Evolutionary conservation across 2,888 invertebrate species (phyloP).

Genomic region (Lamellibrachia columna): DNA sequence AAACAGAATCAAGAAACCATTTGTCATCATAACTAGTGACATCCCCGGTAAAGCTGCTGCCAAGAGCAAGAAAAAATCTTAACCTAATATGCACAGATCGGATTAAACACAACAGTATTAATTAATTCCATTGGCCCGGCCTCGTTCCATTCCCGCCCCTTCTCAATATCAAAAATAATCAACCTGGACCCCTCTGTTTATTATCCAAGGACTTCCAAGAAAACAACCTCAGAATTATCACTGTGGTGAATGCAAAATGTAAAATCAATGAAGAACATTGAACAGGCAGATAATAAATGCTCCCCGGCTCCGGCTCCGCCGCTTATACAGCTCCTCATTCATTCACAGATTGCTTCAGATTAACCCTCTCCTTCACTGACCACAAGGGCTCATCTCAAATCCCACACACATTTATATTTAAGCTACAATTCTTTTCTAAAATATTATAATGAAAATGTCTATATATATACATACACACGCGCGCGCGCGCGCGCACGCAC

Average conservation of each 20-base stretch:
- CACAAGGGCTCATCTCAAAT: neutral
- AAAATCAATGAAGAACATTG: slow-evolving; percentile 5
- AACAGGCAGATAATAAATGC: neutral
- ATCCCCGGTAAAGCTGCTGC: neutral
- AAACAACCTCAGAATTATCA: neutral
- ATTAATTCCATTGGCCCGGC: neutral
- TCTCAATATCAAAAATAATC: neutral
- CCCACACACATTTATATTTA: neutral
- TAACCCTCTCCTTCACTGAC: neutral
- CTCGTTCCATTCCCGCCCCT: neutral
- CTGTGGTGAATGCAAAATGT: neutral
- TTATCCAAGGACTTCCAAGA: neutral
- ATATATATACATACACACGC: too few species aligned
- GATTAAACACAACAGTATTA: neutral
- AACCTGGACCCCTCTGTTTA: neutral
- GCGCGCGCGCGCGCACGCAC: too few species aligned
- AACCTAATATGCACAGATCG: neutral
- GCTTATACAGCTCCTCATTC: neutral
- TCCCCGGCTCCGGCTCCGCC: neutral
- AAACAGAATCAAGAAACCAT: neutral
- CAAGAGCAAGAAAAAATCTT: neutral
- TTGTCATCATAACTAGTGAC: neutral
- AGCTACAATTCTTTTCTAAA: neutral
- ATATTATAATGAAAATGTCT: neutral
- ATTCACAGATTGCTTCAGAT: neutral